Percentiles rank a stretch among this genome's conserved stretches.
phyloP scores from a whole-genome alignment of 2,113 vertebrate species.

The Anarhynchus alexandrinus region DNA sequence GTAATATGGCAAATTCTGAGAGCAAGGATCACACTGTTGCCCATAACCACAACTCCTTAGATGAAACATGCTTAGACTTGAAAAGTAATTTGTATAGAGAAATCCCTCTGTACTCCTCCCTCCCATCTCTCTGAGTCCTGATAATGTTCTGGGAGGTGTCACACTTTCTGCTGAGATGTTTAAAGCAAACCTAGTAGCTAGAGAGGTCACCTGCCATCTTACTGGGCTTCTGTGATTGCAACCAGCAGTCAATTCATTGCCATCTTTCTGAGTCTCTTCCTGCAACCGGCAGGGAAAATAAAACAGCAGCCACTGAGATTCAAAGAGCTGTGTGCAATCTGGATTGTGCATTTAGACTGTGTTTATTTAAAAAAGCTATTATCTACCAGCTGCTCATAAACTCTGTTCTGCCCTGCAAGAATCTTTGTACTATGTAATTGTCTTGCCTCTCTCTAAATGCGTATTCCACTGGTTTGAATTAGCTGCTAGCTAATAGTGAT shows the following conservation, averaged over 20 bases:
- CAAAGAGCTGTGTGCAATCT: neutral
- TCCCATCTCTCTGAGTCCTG: neutral
- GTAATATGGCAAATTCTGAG: neutral
- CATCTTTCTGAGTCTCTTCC: neutral
- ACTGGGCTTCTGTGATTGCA: neutral
- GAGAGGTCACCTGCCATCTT: neutral
- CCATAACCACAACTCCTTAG: neutral
- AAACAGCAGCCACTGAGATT: constrained; percentile 31
- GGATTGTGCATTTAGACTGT: constrained; percentile 34
- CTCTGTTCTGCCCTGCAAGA: constrained; percentile 19
- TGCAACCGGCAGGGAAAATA: neutral
- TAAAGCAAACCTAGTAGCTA: neutral
- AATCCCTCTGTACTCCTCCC: neutral
- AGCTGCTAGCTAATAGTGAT: constrained; percentile 17
- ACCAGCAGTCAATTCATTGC: neutral
- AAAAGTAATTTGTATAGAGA: neutral
- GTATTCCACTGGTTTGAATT: constrained; percentile 54
- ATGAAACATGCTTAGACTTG: neutral
- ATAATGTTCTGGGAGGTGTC: neutral
- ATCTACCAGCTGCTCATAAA: constrained; percentile 58
- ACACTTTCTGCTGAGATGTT: neutral
- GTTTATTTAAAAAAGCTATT: constrained; percentile 64
- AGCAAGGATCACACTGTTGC: neutral
- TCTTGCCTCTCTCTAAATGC: neutral
- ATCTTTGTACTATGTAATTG: constrained; percentile 29